These are phyloP conservation scores for Drosophila fulvimacula DNA, from an alignment of 2,888 invertebrate genomes.

Conservation along the genomic window DNA sequence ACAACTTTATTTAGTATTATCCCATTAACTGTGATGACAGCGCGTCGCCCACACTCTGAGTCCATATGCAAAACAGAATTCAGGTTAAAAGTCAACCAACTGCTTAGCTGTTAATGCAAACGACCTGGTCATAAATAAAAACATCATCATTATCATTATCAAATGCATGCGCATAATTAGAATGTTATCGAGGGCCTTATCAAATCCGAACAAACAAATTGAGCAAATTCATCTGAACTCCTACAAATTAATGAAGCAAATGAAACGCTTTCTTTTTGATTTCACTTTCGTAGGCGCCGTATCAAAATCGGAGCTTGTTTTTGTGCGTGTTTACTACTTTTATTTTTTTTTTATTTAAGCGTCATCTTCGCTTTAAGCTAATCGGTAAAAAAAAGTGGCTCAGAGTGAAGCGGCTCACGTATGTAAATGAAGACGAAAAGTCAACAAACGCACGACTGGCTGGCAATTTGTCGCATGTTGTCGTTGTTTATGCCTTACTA, in stretches of 20 bases:
- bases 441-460: constrained; percentile 70
- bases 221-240: constrained; percentile 55
- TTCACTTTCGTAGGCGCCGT: constrained; percentile 64
- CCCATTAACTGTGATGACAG: constrained; percentile 34
- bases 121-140: constrained; percentile 54
- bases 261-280: constrained; percentile 66
- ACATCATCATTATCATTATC: constrained; percentile 50
- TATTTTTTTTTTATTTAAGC: constrained; percentile 17
- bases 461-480: constrained; percentile 68
- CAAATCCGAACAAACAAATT: constrained; percentile 57
- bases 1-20: constrained; percentile 45
- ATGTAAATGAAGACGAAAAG: constrained; percentile 66
- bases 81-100: constrained; percentile 46
- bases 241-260: constrained; percentile 68
- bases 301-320: constrained; percentile 40
- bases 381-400: constrained; percentile 57
- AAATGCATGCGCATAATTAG: constrained; percentile 53
- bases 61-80: constrained; percentile 24
- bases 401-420: constrained; percentile 43
- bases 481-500: constrained; percentile 20
- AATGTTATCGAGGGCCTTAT: constrained; percentile 56
- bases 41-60: constrained; percentile 18
- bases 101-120: constrained; percentile 16
- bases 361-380: constrained; percentile 38
- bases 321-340: constrained; percentile 3